Evolutionary conservation across 2,888 invertebrate genomes (phyloP), one percentile per base, ranked within the genome.

Genomic region (Tetanocera ferruginea): DNA sequence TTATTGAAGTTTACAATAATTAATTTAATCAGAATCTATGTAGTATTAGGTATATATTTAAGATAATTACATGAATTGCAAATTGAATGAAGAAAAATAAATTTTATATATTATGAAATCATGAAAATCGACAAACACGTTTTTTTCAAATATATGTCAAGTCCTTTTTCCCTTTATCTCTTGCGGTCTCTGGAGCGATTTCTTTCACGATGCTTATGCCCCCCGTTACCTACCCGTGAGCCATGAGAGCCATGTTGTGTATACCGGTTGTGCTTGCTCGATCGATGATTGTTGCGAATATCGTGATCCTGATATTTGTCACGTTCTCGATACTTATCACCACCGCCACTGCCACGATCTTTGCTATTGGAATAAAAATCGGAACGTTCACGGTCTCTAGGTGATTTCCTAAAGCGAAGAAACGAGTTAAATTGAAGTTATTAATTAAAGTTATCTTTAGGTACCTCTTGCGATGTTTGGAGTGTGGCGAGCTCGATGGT

Each of bases 381-480:
- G 1, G 85, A 83, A 49, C 88, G 86, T 9, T 89, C 89, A 11
- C 88, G 85, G 25, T 85, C 84, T 43, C 85, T 81, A 0, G 86
- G 85, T 6, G 83, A 80, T 83, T 86, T 86, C 69, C 85, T 80
- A 43, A n/a, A 67, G 5, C 31, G n/a, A 8, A 43, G 14, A 19
- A 31, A 19, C 14, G 9, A 9, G 5, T 23, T 57, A 43, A 67
- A 19, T 31, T 37, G 25, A 5, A 19, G 28, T 52, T 6, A n/a
- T 19, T 19, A 49, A 25, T 1, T 23, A 51, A 17, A 25, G 1
- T 19, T 17, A 4, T 23, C 51, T 6, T 25, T 1, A 43, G 28
- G 77, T 83, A 89, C 88, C 89, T 85, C 79, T 89, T 90, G n/a
- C 89, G 85, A 76, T 88, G 88, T 76, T 90, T 89, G 76, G 84